Conservation (phyloP, 2,888 invertebrate species). For the Axea sp. region DNA sequence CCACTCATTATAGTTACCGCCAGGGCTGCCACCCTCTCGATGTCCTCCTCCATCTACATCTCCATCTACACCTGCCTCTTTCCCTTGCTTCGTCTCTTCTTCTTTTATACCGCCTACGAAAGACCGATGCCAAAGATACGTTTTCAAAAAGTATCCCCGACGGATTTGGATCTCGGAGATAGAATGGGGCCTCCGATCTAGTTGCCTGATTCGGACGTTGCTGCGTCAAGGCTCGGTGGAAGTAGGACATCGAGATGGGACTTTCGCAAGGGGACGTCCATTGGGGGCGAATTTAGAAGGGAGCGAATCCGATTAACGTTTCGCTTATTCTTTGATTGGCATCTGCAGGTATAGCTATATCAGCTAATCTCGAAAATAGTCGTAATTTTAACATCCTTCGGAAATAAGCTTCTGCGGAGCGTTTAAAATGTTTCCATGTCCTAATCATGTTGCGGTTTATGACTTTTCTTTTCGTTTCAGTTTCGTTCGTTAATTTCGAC, state of each 20-base stretch:
- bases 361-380: not conserved
- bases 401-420: too few relatives aligned
- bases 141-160: constrained; percentile 38
- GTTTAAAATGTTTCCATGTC: too few relatives aligned
- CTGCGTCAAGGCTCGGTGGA: not conserved
- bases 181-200: constrained; percentile 9
- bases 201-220: constrained; percentile 5
- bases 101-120: constrained; percentile 10
- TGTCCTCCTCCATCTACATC: constrained; percentile 50
- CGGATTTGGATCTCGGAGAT: constrained; percentile 11
- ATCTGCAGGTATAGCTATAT: constrained; percentile 3
- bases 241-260: constrained; percentile 33
- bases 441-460: too few relatives aligned
- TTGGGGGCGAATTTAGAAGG: not conserved
- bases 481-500: too few relatives aligned
- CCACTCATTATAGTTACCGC: constrained; percentile 75
- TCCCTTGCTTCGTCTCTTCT: not conserved
- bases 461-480: too few relatives aligned
- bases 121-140: constrained; percentile 39
- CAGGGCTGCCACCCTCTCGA: constrained; percentile 59
- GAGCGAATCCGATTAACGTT: constrained; percentile 27
- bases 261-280: constrained; percentile 10
- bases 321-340: constrained; percentile 26
- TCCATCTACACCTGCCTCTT: constrained; percentile 32
- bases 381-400: not conserved